Percentiles rank a stretch among this genome's conserved stretches.
These are phyloP conservation scores for Tetragnatha versicolor DNA, from an alignment of 1,140 invertebrate genomes.

Conservation along the genomic window DNA sequence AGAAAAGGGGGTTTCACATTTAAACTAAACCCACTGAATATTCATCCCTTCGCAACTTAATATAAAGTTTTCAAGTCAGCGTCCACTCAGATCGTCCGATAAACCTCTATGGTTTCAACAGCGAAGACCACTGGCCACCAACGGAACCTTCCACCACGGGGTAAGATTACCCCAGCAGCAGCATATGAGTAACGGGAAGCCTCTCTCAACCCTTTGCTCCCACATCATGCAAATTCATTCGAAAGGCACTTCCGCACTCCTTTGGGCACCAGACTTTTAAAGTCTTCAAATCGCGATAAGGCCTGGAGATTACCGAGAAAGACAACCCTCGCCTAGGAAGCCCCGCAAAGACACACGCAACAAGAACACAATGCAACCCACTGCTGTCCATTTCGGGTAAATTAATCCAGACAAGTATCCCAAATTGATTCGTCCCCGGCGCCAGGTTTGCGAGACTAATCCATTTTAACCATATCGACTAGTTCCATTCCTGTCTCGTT, in stretches of 20 bases:
- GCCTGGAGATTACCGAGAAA: neutral
- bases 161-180: too few relatives aligned
- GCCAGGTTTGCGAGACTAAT: neutral
- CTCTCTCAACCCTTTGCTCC: neutral
- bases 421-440: conserved; percentile 9
- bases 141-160: too few relatives aligned
- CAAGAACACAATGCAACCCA: neutral
- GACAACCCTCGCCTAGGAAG: neutral
- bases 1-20: too few relatives aligned
- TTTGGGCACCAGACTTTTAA: conserved; percentile 7
- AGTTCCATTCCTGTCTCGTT: neutral
- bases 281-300: conserved; percentile 23
- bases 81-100: too few relatives aligned
- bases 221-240: neutral
- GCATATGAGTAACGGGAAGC: conserved; percentile 9
- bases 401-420: conserved; percentile 19
- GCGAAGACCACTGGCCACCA: too few relatives aligned
- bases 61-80: too few relatives aligned
- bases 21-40: too few relatives aligned
- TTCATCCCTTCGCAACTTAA: too few relatives aligned
- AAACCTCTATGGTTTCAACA: too few relatives aligned
- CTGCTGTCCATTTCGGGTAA: neutral
- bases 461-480: conserved; percentile 26
- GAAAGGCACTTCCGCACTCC: neutral
- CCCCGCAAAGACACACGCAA: neutral